Conservation (phyloP, 2,888 invertebrate species). For the Pocota personata region DNA sequence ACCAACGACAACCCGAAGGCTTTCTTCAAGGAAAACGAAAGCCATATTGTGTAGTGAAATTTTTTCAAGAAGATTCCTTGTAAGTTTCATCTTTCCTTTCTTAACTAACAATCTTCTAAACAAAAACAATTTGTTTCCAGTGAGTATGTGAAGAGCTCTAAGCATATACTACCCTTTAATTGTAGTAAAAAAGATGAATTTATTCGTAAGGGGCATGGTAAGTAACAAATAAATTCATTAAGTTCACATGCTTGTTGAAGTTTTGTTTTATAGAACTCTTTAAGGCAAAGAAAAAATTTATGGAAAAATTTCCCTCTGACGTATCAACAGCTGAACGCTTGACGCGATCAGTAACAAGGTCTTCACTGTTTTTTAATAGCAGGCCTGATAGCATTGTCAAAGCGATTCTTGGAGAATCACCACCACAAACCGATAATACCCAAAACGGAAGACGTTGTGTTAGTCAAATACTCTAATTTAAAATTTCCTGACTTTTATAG, state of each 20-base stretch:
- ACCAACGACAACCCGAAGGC: constrained; percentile 87
- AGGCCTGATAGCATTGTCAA: constrained; percentile 77
- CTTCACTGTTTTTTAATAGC: constrained; percentile 75
- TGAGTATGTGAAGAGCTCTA: constrained; percentile 90
- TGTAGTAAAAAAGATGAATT: constrained; percentile 91
- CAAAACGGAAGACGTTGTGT: constrained; percentile 69
- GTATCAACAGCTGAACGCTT: constrained; percentile 89
- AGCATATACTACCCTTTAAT: constrained; percentile 90
- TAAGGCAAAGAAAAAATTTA: constrained; percentile 85
- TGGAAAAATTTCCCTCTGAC: constrained; percentile 92
- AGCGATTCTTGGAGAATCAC: constrained; percentile 76
- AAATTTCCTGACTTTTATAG: background rate
- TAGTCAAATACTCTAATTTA: constrained; percentile 33
- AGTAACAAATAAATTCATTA: constrained; percentile 65
- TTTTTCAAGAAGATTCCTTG: constrained; percentile 93
- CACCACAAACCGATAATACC: constrained; percentile 65
- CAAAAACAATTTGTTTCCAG: constrained; percentile 84
- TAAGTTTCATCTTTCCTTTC: constrained; percentile 83
- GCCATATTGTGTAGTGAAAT: constrained; percentile 92
- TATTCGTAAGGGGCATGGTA: constrained; percentile 92
- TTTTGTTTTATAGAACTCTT: constrained; percentile 65
- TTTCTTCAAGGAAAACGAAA: constrained; percentile 86
- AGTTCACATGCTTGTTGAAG: background rate
- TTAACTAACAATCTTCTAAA: background rate
- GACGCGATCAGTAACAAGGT: constrained; percentile 83